These are phyloP conservation scores for Eristalis arbustorum DNA, from an alignment of 2,888 invertebrate species.

Conservation along the genomic window DNA sequence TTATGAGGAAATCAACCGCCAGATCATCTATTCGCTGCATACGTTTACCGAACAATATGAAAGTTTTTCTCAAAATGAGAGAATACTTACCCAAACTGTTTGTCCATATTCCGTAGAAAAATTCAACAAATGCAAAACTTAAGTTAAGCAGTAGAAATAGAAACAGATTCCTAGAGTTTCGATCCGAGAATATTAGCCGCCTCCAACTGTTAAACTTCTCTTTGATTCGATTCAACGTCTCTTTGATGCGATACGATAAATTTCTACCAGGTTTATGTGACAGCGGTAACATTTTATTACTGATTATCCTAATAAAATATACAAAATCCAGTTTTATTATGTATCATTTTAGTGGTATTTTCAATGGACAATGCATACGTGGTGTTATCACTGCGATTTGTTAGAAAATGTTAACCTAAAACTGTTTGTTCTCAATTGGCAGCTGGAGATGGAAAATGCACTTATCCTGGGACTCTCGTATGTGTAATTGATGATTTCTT, in stretches of 20 bases:
- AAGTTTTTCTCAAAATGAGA: background rate
- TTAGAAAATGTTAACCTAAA: conserved; percentile 46
- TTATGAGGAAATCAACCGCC: background rate
- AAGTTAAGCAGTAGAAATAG: conserved; percentile 95
- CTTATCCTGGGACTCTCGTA: background rate
- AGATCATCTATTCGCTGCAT: background rate
- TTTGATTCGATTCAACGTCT: conserved; percentile 86
- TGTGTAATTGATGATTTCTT: background rate
- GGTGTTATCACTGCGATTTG: conserved; percentile 74
- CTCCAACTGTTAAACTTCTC: conserved; percentile 89
- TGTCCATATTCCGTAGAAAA: conserved; percentile 94
- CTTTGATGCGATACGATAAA: conserved; percentile 85
- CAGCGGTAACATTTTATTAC: conserved; percentile 80
- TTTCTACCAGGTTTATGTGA: conserved; percentile 89
- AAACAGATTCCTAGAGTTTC: conserved; percentile 95
- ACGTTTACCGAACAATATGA: background rate
- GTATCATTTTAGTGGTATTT: conserved; percentile 22
- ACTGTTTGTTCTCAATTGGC: conserved; percentile 34
- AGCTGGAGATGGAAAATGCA: conserved; percentile 6
- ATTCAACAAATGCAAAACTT: conserved; percentile 97
- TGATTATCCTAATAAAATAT: conserved; percentile 7
- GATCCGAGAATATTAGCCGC: conserved; percentile 94
- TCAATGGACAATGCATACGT: conserved; percentile 76
- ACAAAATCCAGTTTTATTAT: conserved; percentile 11
- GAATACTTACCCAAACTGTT: conserved; percentile 87